Base-by-base conservation (phyloP, 2,888 invertebrate species). In the Osmoderma eremita region DNA sequence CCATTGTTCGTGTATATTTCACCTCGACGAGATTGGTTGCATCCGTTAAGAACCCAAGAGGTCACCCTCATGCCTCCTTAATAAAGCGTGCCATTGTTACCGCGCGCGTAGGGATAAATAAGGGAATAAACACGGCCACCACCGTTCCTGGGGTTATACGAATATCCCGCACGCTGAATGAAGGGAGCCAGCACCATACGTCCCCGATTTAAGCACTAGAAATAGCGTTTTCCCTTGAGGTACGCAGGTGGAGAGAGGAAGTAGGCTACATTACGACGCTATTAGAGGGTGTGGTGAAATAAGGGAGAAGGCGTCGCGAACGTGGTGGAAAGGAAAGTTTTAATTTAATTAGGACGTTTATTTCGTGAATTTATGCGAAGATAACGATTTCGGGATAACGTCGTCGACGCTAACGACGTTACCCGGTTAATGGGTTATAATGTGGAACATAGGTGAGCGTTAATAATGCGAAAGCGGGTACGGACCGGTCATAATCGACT, bases 311-410 rank as follows among this genome's bases (percentile, higher is more conserved):
- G 13, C 13, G 10, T 49, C 4, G 20, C 17, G 2, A 13, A 22
- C 10, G 24, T 13, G 30, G 45, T 30, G n/a, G 15, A 20, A 30
- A 24, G 45, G 48, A 36, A 61, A 61, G 45, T 61, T 61, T 45
- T 61, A 48, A 61, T 61, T 61, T 61, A 61, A 61, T 61, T 45
- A 61, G 30, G 30, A 48, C 58, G 45, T 45, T 61, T 61, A 61
- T 61, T 61, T 61, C 45, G 58, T 13, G 30, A 61, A 61, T 61
- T 61, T 61, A 61, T 61, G 45, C 30, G 17, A 12, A 61, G 30
- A 48, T 61, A 61, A 48, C 58, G 45, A 61, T 61, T 45, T 48
- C 18, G 30, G 58, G 17, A 36, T 61, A 61, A 22, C 56, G 20
- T 5, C 22, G 41, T 22, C 13, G 18, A 12, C 36, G 36, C 15